A percentile compares a stretch with the other conserved stretches of the same genome.
These are phyloP conservation scores for Nematostella vectensis DNA, from an alignment of 92 coral and sea anemone species.

Conservation along the genomic window DNA sequence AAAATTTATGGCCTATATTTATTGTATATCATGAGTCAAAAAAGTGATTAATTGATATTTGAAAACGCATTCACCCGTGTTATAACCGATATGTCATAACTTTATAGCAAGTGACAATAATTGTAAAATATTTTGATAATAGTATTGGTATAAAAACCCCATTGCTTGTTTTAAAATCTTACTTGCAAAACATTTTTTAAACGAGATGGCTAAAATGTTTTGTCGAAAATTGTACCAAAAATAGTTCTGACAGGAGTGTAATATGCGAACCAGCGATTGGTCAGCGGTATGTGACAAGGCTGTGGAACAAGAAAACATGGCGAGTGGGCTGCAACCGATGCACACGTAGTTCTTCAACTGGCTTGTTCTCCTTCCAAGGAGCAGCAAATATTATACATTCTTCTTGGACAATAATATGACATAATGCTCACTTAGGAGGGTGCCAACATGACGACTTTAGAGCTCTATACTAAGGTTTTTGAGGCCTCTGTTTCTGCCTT, in stretches of 20 bases:
- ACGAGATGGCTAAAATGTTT: too few relatives aligned
- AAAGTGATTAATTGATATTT: too few relatives aligned
- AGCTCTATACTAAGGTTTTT: conserved; percentile 81
- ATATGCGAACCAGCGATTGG: conserved; percentile 2
- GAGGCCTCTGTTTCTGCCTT: neutral
- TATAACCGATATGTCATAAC: too few relatives aligned
- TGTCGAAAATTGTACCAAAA: neutral
- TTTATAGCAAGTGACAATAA: too few relatives aligned
- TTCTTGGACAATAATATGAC: neutral
- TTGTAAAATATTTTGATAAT: too few relatives aligned
- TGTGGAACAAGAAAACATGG: conserved; percentile 2
- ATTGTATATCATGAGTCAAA: too few relatives aligned
- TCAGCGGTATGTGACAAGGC: conserved; percentile 3
- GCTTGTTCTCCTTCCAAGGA: conserved; percentile 1
- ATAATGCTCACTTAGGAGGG: conserved; percentile 4
- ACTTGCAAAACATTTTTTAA: too few relatives aligned
- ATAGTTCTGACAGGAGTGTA: neutral
- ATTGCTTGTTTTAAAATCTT: too few relatives aligned
- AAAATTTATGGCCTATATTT: too few relatives aligned
- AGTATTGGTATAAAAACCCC: too few relatives aligned
- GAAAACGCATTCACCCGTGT: too few relatives aligned
- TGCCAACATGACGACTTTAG: conserved; percentile 68
- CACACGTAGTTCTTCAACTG: neutral
- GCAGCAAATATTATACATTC: conserved; percentile 1
- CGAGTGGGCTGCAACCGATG: conserved; percentile 4